Evolutionary conservation across 2,113 vertebrate species (phyloP), one percentile per base, ranked within the genome.

Genomic region (Eurypyga helias): DNA sequence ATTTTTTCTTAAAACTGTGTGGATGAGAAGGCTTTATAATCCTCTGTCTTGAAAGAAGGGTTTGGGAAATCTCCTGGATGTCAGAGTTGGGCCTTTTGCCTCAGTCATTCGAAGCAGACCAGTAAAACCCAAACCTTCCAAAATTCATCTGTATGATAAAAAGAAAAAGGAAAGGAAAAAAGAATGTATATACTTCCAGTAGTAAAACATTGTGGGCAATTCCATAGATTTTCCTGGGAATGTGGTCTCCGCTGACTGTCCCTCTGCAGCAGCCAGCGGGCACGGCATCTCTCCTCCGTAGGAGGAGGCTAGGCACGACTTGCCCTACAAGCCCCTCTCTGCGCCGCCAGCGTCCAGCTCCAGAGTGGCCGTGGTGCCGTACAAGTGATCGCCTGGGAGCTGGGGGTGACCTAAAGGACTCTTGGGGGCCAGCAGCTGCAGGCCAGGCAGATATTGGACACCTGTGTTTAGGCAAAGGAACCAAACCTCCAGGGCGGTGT

Each of bases 361-460:
- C 31, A 16, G 25, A 26, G 10, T 43, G 57, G 26, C 65, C 69
- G 70, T 69, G 33, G 29, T 10, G 6, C 5, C 2, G 28, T 36
- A 58, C 17, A 62, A 29, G 14, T 11, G n/a, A 17, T 52, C 0
- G 0, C 8, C 51, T 28, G 66, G 81, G 31, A 52, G n/a, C 17
- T 57, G 23, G 13, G 28, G 2, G 5, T 5, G 14, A 49, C 33
- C 8, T 66, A 28, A 69, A 66, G 51, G 52, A 9, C 28, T 72
- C 29, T 21, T 4, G 31, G 24, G 34, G 23, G 6, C 17, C 46
- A 84, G 60, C 60, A 91, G 71, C 86, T 89, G 61, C 79, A 83
- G 67, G 49, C 46, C 69, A 62, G 54, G 69, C 77, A 89, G 55
- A 15, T 36, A 38, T 2, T 49, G 34, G 54, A 49, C 8, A 75